Evolutionary conservation across 2,888 invertebrate species (phyloP).

Genomic region (Morinoia aosen): DNA sequence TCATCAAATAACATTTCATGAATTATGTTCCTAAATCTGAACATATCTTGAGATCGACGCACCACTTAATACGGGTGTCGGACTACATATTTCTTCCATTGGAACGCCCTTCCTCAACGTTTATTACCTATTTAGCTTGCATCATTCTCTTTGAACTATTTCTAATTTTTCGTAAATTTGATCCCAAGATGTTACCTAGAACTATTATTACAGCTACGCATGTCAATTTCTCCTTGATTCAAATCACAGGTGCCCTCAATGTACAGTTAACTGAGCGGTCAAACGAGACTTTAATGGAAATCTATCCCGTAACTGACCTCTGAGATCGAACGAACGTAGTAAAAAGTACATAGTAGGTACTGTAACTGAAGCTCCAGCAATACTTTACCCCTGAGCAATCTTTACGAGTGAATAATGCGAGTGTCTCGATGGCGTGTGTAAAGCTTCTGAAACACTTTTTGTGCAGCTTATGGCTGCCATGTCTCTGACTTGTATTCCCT

Average conservation of each 20-base stretch:
- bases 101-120: not conserved
- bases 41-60: not conserved
- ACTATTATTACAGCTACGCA: no score
- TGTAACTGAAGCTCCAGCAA: constrained; percentile 12
- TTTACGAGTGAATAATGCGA: not conserved
- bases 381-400: constrained; percentile 1
- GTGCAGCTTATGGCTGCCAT: not conserved
- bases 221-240: not conserved
- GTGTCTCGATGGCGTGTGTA: not conserved
- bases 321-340: not conserved
- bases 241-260: not conserved
- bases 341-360: not conserved
- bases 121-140: not conserved
- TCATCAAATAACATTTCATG: not conserved
- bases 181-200: no score
- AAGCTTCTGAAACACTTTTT: constrained; percentile 15
- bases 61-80: not conserved
- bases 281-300: not conserved
- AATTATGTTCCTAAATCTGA: not conserved
- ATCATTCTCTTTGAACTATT: no score
- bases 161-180: no score
- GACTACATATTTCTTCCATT: not conserved
- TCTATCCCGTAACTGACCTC: not conserved
- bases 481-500: not conserved
- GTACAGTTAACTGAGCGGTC: not conserved